phyloP scores from a whole-genome alignment of 2,888 invertebrate genomes.

The Scrobipalpa atriplicella region DNA sequence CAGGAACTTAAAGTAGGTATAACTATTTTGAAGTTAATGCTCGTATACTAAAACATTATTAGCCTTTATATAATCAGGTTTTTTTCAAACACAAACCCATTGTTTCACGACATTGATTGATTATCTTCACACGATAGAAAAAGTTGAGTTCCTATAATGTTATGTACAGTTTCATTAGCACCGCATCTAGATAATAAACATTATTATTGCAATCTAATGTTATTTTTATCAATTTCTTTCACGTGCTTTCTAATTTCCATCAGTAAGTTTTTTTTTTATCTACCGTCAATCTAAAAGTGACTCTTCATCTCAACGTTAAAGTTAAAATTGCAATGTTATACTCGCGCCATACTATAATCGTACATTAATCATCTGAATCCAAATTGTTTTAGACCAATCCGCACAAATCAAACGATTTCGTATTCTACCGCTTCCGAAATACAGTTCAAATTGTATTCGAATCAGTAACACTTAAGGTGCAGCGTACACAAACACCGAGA shows the following conservation, averaged over 20 bases:
- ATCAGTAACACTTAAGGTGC: constrained; percentile 53
- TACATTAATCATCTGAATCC: constrained; percentile 78
- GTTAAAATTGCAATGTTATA: constrained; percentile 40
- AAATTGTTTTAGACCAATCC: constrained; percentile 71
- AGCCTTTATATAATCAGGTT: constrained; percentile 30
- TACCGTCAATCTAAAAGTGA: constrained; percentile 28
- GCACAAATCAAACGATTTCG: constrained; percentile 38
- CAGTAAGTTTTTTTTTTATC: constrained; percentile 42
- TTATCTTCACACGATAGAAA: constrained; percentile 47
- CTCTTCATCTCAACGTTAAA: constrained; percentile 35
- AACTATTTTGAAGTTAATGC: background rate
- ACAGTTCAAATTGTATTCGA: constrained; percentile 24
- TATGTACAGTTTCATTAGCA: constrained; percentile 48
- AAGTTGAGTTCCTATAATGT: constrained; percentile 40
- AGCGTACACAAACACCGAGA: constrained; percentile 56
- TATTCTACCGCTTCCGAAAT: constrained; percentile 37
- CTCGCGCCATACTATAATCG: constrained; percentile 55
- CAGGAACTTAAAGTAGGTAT: background rate
- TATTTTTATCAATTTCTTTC: constrained; percentile 69
- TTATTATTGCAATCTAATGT: constrained; percentile 64
- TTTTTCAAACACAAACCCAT: constrained; percentile 38
- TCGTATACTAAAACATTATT: constrained; percentile 15
- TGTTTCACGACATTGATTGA: constrained; percentile 53
- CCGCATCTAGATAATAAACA: constrained; percentile 47
- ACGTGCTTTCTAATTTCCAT: constrained; percentile 63